Evolutionary conservation across 1,140 invertebrate species (phyloP).

Genomic region (Solenopsis fugax): DNA sequence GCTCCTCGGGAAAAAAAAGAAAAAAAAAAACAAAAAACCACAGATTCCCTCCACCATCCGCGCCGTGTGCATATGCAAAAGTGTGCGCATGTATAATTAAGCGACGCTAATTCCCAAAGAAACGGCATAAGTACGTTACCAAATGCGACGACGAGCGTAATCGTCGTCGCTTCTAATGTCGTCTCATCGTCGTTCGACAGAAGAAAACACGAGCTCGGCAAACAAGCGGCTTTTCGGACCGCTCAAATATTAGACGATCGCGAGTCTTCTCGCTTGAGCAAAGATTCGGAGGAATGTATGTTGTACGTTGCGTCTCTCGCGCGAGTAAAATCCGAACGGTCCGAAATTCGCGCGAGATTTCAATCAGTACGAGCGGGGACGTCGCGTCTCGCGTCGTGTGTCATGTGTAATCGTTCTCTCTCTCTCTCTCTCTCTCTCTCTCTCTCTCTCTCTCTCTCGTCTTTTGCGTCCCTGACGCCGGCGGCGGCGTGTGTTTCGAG

Average conservation of each 20-base stretch:
- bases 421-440: too few relatives aligned
- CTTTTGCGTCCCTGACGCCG: conserved; percentile 33
- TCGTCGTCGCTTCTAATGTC: background rate
- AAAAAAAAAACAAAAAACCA: too few relatives aligned
- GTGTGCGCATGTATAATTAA: conserved; percentile 38
- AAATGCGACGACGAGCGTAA: background rate
- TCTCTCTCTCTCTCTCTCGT: too few relatives aligned
- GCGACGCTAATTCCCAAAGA: background rate
- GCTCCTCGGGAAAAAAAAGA: background rate
- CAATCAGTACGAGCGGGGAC: background rate
- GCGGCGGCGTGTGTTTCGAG: conserved; percentile 17
- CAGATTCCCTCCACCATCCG: too few relatives aligned
- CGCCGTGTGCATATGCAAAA: background rate
- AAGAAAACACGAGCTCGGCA: background rate
- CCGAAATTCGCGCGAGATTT: background rate
- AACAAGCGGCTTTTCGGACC: background rate
- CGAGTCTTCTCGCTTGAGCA: background rate
- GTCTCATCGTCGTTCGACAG: background rate
- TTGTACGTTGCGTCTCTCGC: background rate
- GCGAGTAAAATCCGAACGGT: background rate
- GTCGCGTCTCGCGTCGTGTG: too few relatives aligned
- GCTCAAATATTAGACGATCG: conserved; percentile 16
- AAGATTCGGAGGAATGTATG: background rate
- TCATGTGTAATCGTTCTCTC: too few relatives aligned
- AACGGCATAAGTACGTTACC: background rate